Base-by-base conservation (phyloP, 2,113 vertebrate genomes). In the Sinosuthora webbiana region DNA sequence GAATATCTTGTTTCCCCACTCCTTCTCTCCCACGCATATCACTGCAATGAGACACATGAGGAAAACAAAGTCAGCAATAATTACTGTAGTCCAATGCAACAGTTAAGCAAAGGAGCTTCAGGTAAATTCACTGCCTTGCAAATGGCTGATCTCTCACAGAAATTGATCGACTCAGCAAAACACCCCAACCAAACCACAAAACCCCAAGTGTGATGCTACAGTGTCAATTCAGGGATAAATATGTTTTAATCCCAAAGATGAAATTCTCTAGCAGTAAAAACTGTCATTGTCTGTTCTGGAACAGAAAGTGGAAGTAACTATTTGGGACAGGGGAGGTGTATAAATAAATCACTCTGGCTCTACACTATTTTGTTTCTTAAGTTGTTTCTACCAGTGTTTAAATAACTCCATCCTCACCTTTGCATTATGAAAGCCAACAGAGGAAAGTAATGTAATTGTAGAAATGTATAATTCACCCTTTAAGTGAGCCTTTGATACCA, bases 271-370 rank as follows among this genome's bases (percentile, higher is more conserved):
- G 41, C 35, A 55, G 23, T 23, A 59, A 68, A 41, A 69, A 62
- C 41, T 42, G 18, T 7, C 30, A 15, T 12, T 9, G 6, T 27
- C 79, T 2, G 0, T 42, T 53, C 31, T 69, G 59, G 31, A 81
- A 65, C 10, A 75, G 62, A 75, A 74, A 60, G 9, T 33, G 21
- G 19, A 57, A 2, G 3, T 7, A 60, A 56, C 15, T 20, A 21
- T 68, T 56, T 0, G 0, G 25, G 28, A 31, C 16, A 85, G 75
- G 20, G 49, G 49, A 83, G 5, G 10, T 50, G 6, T 17, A 19
- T 35, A 59, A 86, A 88, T 11, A 25, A 11, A 63, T 15, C 14
- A 15, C 24, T 37, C n/a, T 25, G 52, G 7, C 27, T 89, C 10
- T 31, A 22, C 2, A 64, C 16, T 21, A 9, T 17, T 18, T 63